Evolutionary conservation across 1,140 invertebrate species (phyloP).

Genomic region (Penaeus indicus): DNA sequence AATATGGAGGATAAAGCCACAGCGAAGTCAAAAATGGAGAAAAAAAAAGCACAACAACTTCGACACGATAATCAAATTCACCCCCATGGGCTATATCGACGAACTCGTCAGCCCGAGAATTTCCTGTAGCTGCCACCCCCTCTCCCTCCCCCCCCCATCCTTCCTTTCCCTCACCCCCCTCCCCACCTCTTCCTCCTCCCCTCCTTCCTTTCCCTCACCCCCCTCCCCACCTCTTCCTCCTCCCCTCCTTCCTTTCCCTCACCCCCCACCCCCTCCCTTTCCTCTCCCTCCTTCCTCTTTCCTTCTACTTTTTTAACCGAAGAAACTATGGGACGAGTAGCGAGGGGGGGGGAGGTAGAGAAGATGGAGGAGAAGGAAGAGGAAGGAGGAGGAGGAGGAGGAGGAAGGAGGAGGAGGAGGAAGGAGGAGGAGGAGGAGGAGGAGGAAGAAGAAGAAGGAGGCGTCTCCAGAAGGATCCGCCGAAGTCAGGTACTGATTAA

Average conservation of each 20-base stretch:
- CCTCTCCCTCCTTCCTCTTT: not conserved
- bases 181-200: too few relatives aligned
- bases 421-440: conserved; percentile 13
- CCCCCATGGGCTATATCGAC: too few relatives aligned
- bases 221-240: not conserved
- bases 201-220: not conserved
- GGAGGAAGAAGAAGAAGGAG: not conserved
- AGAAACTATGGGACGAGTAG: not conserved
- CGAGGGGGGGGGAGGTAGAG: not conserved
- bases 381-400: too few relatives aligned
- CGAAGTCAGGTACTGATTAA: conserved; percentile 17
- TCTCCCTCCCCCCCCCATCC: too few relatives aligned
- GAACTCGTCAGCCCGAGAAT: too few relatives aligned
- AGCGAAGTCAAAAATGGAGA: not conserved
- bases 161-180: too few relatives aligned
- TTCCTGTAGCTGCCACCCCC: too few relatives aligned
- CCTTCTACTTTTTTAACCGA: too few relatives aligned
- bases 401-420: not conserved
- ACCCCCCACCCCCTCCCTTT: not conserved
- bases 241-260: too few relatives aligned
- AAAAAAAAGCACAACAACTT: not conserved
- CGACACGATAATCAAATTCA: too few relatives aligned
- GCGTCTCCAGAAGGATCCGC: not conserved
- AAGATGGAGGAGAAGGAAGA: not conserved
- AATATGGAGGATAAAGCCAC: not conserved